phyloP scores from a whole-genome alignment of 2,797 vertebrate species.

The Manis crassicaudata region DNA sequence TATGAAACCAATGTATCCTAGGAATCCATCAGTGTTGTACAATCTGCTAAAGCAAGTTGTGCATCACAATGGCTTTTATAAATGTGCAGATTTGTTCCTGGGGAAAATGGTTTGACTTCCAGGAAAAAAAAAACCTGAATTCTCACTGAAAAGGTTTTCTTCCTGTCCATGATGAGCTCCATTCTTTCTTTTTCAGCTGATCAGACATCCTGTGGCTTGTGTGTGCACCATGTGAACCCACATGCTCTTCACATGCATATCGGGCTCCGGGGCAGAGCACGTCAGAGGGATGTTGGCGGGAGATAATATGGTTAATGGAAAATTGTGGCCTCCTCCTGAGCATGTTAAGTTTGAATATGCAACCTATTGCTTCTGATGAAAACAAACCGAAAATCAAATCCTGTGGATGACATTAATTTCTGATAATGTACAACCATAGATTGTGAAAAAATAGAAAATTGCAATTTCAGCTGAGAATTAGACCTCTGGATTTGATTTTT shows the following conservation, averaged over 20 bases:
- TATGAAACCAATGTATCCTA: neutral
- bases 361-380: neutral
- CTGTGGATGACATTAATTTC: neutral
- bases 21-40: neutral
- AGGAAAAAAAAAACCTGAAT: neutral
- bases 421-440: neutral
- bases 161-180: neutral
- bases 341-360: neutral
- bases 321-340: neutral
- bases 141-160: neutral
- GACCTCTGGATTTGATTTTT: neutral
- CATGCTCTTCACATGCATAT: accelerated
- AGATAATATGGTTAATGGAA: neutral
- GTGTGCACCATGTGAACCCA: neutral
- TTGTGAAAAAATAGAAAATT: conserved; percentile 1
- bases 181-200: neutral
- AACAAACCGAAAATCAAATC: neutral
- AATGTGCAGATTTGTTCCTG: neutral
- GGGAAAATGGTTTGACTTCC: neutral
- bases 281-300: neutral
- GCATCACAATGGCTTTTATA: neutral
- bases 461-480: neutral
- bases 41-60: neutral
- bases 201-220: neutral
- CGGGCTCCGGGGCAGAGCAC: neutral